Evolutionary conservation across 2,888 invertebrate genomes (phyloP), one percentile per base, ranked within the genome.

Genomic region (Ennomos fuscantarius): DNA sequence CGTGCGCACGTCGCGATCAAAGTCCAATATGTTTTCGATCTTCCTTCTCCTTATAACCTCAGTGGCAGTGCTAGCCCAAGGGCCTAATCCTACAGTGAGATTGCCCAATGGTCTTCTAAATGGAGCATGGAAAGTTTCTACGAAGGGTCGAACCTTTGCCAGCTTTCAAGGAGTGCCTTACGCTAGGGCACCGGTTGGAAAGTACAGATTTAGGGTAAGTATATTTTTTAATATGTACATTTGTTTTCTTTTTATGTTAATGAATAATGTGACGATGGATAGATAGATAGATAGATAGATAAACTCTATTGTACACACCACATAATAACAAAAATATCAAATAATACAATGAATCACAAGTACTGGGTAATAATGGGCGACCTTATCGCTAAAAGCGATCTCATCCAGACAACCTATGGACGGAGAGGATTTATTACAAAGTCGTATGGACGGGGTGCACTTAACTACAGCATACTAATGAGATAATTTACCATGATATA

Each of bases 121-220:
- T 48, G 92, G 92, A 0, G 50, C 81, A 0, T 92, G 91, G 92
- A 85, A 82, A 54, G 70, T 78, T 1, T 88, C 92, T 0, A 78
- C 82, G 1, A 82, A 85, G 43, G 87, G 91, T 15, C 74, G 93
- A 63, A 72, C 77, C 0, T 94, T 88, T 64, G 93, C 93, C 8
- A 94, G 94, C 36, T 95, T 94, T 67, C 89, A 94, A 66, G 95
- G 95, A 0, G 86, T 96, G 44, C 95, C 95, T 0, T 96, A 94
- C 69, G 95, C 95, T 0, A 79, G 93, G 49, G 94, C 95, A 10
- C 95, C 95, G 0, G 74, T 94, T 9, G 94, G 94, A n/a, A 92
- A 93, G 60, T 85, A 93, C 44, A 82, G 95, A 68, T 95, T 95
- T 75, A 89, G 93, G 79, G 92, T 92, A 74, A 81, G 84, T 76